Percentiles rank a stretch among this genome's conserved stretches.
phyloP scores from a whole-genome alignment of 1,140 invertebrate genomes.

The Ceratitis capitata region DNA sequence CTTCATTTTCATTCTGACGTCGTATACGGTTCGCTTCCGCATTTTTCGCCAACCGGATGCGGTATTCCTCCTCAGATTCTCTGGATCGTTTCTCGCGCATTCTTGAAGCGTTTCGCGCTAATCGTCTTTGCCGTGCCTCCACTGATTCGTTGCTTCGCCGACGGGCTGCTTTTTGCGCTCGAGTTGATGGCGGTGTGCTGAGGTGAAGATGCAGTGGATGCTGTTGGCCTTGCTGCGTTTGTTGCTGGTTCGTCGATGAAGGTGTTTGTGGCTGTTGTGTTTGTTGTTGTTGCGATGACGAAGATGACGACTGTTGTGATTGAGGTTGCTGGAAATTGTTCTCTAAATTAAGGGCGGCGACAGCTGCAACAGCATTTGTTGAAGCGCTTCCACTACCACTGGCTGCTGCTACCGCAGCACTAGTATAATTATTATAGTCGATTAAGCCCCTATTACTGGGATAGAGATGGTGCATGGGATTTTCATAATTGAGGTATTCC shows the following conservation, averaged over 20 bases:
- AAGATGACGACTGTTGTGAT: slow-evolving; percentile 46
- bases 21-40: slow-evolving; percentile 63
- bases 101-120: slow-evolving; percentile 62
- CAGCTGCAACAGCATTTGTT: slow-evolving; percentile 41
- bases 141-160: slow-evolving; percentile 62
- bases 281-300: slow-evolving; percentile 38
- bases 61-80: slow-evolving; percentile 61
- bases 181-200: slow-evolving; percentile 53
- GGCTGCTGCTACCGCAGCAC: slow-evolving; percentile 52
- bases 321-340: slow-evolving; percentile 50
- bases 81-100: slow-evolving; percentile 62
- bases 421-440: slow-evolving; percentile 59
- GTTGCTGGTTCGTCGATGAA: slow-evolving; percentile 43
- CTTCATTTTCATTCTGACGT: slow-evolving; percentile 63
- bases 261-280: slow-evolving; percentile 34
- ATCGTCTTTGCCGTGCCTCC: slow-evolving; percentile 56
- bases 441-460: slow-evolving; percentile 58
- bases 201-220: slow-evolving; percentile 61
- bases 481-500: slow-evolving; percentile 64
- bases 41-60: slow-evolving; percentile 61
- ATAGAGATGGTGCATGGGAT: slow-evolving; percentile 63
- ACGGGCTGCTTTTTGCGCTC: slow-evolving; percentile 58
- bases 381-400: slow-evolving; percentile 45
- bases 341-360: slow-evolving; percentile 50
- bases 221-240: slow-evolving; percentile 39